These are phyloP conservation scores for Drosophila lutescens DNA, from an alignment of 2,888 invertebrate genomes.

Conservation along the genomic window DNA sequence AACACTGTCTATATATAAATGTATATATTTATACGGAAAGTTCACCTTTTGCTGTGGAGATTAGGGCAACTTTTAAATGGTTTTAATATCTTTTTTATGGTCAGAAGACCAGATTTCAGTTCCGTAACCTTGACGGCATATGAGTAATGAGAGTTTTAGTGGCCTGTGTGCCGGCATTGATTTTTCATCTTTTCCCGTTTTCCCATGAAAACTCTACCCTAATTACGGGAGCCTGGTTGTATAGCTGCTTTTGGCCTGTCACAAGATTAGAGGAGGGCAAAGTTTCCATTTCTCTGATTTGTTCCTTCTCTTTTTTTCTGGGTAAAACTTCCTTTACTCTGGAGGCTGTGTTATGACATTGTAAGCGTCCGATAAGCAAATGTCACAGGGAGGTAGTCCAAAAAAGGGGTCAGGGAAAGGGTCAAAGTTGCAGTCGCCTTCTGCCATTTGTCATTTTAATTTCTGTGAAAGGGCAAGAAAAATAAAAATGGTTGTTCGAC, in stretches of 20 bases:
- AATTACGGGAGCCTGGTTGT: conserved; percentile 53
- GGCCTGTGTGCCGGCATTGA: conserved; percentile 59
- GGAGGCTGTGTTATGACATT: conserved; percentile 69
- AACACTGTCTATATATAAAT: conserved; percentile 33
- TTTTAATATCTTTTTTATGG: conserved; percentile 76
- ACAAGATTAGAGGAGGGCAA: conserved; percentile 42
- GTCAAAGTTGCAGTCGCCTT: conserved; percentile 70
- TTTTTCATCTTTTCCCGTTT: conserved; percentile 59
- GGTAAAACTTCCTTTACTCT: conserved; percentile 31
- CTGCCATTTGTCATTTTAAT: conserved; percentile 74
- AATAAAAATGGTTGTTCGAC: conserved; percentile 52
- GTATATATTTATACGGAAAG: conserved; percentile 10
- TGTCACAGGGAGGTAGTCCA: conserved; percentile 33
- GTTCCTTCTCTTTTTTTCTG: conserved; percentile 3
- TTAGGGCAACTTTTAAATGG: conserved; percentile 75
- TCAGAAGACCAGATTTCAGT: conserved; percentile 7
- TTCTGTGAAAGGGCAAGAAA: conserved; percentile 58
- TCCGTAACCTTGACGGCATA: conserved; percentile 54
- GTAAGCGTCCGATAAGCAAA: conserved; percentile 70
- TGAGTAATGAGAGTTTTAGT: conserved; percentile 76
- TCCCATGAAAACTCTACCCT: conserved; percentile 47
- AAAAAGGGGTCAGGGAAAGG: conserved; percentile 58
- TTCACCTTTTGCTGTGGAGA: conserved; percentile 60
- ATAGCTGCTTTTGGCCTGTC: conserved; percentile 23
- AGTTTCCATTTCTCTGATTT: conserved; percentile 20